These are phyloP conservation scores for Botrylloides violaceus DNA, from an alignment of 23 tunicate species.

Conservation along the genomic window DNA sequence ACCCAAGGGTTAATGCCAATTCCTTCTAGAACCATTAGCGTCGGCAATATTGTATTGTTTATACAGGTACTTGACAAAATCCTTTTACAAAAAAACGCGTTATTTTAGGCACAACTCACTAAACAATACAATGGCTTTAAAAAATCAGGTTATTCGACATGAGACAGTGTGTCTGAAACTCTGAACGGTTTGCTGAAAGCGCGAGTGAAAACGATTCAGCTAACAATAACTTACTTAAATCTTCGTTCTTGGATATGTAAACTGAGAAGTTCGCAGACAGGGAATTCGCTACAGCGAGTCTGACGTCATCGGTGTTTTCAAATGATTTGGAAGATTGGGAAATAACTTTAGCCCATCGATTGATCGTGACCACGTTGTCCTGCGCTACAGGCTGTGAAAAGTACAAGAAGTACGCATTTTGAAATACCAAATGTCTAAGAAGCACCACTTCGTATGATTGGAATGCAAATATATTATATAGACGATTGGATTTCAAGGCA, in stretches of 20 bases:
- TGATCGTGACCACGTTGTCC: neutral
- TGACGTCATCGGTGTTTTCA: constrained; percentile 32
- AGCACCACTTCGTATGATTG: no score
- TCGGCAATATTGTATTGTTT: neutral
- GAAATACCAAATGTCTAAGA: no score
- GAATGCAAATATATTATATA: no score
- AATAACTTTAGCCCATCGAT: neutral
- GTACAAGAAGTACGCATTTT: neutral
- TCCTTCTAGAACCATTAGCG: neutral
- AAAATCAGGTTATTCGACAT: neutral
- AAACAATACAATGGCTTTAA: neutral
- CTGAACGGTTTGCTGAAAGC: neutral
- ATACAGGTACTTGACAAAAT: neutral
- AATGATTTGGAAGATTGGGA: constrained; percentile 5
- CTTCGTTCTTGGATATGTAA: neutral
- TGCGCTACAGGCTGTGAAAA: neutral
- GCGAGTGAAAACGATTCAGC: neutral
- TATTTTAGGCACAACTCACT: neutral
- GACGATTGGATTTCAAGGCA: no score
- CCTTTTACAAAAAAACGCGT: neutral
- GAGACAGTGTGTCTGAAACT: neutral
- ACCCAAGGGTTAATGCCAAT: no score
- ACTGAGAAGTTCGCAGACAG: neutral
- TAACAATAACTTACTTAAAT: neutral
- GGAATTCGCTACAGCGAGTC: constrained; percentile 29